Base-by-base conservation (phyloP, 2,888 invertebrate genomes). In the Sicus ferrugineus region DNA sequence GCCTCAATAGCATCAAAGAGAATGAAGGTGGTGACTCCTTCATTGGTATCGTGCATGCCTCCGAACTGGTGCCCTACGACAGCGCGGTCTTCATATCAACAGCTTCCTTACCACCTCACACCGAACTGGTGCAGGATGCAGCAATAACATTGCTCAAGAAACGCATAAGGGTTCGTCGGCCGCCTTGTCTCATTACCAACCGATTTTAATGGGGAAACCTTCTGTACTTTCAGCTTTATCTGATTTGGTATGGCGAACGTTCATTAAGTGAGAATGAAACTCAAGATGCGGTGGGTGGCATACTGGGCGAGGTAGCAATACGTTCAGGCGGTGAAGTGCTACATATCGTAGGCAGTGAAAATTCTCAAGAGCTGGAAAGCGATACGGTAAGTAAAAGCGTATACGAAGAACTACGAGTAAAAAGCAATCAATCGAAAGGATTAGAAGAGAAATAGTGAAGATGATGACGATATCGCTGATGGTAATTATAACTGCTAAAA, bases 21-120 rank as follows among this genome's bases (percentile, higher is more conserved):
- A 78, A 81, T 56, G 78, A 79, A 62, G 86, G 85, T 54, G 89
- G 89, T 16, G 88, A 88, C 6, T 88, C 88, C 0, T 89, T 90
- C 86, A 84, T 87, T 63, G 89, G 89, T 0, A 81, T 90, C 34
- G 83, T 89, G 0, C 87, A 88, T 31, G 90, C 90, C 0, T 88
- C 88, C 0, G 88, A 89, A 72, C 76, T 89, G 71, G 87, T 91
- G 66, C 90, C 90, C 0, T 88, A 88, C 73, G 89, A 90, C 78
- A 89, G 89, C 72, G 90, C 89, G 0, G 85, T 91, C 11, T 88
- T 91, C 76, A 81, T 91, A 54, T 87, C 90, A 70, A 89, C 89
- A 0, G 89, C 89, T 69, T 84, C 86, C 42, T 87, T 87, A 23
- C 86, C 88, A 38, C 87, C 86, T 1, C 90, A 90, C 75, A 85